Percentiles rank a stretch among this genome's conserved stretches.
Conservation (phyloP, 2,888 invertebrate genomes). For the Cephus spinipes region DNA sequence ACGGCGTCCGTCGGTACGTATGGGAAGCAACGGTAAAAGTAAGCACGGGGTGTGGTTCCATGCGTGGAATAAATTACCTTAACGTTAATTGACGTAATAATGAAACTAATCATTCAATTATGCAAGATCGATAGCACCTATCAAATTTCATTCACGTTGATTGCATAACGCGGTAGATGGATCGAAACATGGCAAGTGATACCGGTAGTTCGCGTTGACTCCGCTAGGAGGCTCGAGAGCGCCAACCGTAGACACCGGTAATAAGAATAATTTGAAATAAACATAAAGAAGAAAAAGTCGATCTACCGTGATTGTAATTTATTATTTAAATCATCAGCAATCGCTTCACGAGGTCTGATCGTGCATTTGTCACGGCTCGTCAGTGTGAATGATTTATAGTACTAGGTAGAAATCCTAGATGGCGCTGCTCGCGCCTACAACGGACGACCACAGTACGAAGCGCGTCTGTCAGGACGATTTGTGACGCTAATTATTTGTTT, state of each 20-base stretch:
- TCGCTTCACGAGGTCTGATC: neutral
- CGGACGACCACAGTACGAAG: neutral
- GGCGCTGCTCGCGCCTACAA: neutral
- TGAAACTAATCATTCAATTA: slow-evolving; percentile 35
- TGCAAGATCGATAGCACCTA: neutral
- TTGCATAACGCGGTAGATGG: neutral
- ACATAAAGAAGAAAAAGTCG: neutral
- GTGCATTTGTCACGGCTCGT: slow-evolving; percentile 5
- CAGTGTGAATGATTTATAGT: neutral
- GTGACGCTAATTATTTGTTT: slow-evolving; percentile 3
- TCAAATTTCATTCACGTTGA: neutral
- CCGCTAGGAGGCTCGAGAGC: neutral
- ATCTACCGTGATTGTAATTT: neutral
- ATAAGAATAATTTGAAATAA: neutral
- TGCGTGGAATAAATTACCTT: slow-evolving; percentile 37
- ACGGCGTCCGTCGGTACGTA: slow-evolving; percentile 27
- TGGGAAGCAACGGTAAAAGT: slow-evolving; percentile 14
- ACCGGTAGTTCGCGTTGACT: neutral
- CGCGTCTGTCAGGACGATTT: slow-evolving; percentile 10
- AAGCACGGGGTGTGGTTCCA: slow-evolving; percentile 36
- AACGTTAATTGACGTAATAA: slow-evolving; percentile 40
- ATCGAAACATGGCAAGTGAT: neutral
- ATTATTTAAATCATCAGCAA: slow-evolving; percentile 4
- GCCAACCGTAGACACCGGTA: neutral
- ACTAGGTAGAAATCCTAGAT: neutral